Base-by-base conservation (phyloP, 2,113 vertebrate species). In the Cochlearius cochlearius region DNA sequence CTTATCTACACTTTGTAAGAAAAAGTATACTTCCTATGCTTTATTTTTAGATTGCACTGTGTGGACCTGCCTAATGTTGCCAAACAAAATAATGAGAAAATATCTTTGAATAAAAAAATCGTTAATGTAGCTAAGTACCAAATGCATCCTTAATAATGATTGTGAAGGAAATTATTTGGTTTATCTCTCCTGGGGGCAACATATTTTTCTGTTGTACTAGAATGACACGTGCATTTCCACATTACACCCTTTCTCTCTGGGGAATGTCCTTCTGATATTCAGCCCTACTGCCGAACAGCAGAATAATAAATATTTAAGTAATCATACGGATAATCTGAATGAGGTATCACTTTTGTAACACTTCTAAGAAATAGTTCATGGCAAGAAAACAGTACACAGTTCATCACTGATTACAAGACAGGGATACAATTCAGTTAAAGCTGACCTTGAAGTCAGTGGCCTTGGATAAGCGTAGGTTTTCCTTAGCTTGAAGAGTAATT, bases 341-440 rank as follows among this genome's bases (percentile, higher is more conserved):
- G 11, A 82, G 25, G 11, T 39, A n/a, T 58, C 29, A 30, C 17
- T 59, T 87, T 43, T 67, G 22, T 81, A 71, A n/a, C 29, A 50
- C 4, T 76, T 76, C 45, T 41, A 34, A 86, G 67, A 63, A 93
- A 60, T n/a, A 62, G 36, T 71, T 84, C 1, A 12, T 50, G 10
- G 15, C 38, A 39, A 59, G 71, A 76, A 83, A 53, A 60, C 21
- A 2, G 0, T 23, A 34, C 16, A 6, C 0, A 1, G 12, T 64
- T 84, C 32, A 21, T 82, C 27, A 8, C 34, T 68, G 34, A 23
- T 90, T 64, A 30, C 50, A 45, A 49, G 34, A 47, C 32, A 84
- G 19, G 14, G 34, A 53, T 16, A 36, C 6, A 52, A 49, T 66
- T 85, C 22, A 25, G 10, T 67, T 75, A 41, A 73, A 90, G 41